Evolutionary conservation across 2,797 vertebrate species (phyloP).

Genomic region (Anguilla megastoma): DNA sequence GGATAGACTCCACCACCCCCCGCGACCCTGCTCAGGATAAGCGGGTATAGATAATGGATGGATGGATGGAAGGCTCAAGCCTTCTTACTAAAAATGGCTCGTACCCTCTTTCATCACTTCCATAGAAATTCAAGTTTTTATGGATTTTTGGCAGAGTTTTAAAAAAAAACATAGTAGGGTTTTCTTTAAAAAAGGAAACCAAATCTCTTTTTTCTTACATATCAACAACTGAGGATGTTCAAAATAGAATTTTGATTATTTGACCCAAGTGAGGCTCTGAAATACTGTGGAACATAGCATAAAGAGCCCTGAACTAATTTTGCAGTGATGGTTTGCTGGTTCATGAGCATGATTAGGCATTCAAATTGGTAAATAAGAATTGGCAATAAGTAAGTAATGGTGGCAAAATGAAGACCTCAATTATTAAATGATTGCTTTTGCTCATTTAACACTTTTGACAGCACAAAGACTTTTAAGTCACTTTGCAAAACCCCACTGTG

Average conservation of each 20-base stretch:
- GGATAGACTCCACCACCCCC: no score
- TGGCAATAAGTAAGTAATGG: no score
- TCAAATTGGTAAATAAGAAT: no score
- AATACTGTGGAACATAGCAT: not conserved
- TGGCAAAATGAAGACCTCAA: not conserved
- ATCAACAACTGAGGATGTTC: not conserved
- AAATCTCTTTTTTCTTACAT: not conserved
- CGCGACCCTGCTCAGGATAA: no score
- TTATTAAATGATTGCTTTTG: not conserved
- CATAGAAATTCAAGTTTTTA: not conserved
- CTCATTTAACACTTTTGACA: not conserved
- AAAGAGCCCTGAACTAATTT: not conserved
- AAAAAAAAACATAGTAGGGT: not conserved
- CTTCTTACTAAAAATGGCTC: no score
- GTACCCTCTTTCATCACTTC: no score
- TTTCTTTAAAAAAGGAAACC: not conserved
- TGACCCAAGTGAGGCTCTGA: not conserved
- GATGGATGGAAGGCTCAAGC: not conserved
- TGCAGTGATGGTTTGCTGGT: not conserved
- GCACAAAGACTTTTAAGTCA: not conserved
- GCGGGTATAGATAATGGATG: no score
- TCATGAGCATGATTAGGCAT: not conserved
- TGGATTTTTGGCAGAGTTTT: not conserved
- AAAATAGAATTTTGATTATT: not conserved
- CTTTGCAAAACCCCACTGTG: not conserved